A percentile compares a stretch with the other conserved stretches of the same genome.
These are phyloP conservation scores for Scolanthus callimorphus DNA, from an alignment of 92 coral and sea anemone genomes.

Conservation along the genomic window DNA sequence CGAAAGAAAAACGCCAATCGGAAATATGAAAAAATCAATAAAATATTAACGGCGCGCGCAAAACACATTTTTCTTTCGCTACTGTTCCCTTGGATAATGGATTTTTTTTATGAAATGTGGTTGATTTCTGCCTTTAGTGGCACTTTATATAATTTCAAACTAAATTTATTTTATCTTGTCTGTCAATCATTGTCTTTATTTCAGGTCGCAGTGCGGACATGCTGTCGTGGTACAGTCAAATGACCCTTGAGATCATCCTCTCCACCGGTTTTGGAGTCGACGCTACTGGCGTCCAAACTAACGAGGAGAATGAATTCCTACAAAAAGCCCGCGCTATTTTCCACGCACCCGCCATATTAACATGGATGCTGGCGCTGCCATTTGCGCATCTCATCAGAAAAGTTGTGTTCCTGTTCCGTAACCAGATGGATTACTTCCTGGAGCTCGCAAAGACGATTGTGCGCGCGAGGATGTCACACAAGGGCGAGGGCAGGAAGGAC, in stretches of 20 bases:
- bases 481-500: constrained; percentile 35
- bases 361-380: background rate
- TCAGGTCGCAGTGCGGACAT: constrained; percentile 46
- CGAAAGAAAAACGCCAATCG: too few species aligned
- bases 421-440: constrained; percentile 18
- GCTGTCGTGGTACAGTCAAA: constrained; percentile 55
- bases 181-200: background rate
- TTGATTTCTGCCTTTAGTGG: too few species aligned
- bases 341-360: constrained; percentile 19
- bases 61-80: too few species aligned
- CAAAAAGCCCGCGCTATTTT: constrained; percentile 25
- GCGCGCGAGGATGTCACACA: constrained; percentile 31
- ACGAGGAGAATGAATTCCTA: constrained; percentile 42
- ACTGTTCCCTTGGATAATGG: too few species aligned
- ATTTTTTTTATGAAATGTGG: too few species aligned
- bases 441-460: constrained; percentile 43
- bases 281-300: constrained; percentile 58
- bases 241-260: constrained; percentile 60
- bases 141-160: too few species aligned
- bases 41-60: too few species aligned
- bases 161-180: background rate
- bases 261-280: constrained; percentile 58
- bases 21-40: too few species aligned
- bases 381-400: background rate
- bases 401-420: constrained; percentile 3